phyloP scores from a whole-genome alignment of 2,113 vertebrate genomes.

The Melanerpes aurifrons region DNA sequence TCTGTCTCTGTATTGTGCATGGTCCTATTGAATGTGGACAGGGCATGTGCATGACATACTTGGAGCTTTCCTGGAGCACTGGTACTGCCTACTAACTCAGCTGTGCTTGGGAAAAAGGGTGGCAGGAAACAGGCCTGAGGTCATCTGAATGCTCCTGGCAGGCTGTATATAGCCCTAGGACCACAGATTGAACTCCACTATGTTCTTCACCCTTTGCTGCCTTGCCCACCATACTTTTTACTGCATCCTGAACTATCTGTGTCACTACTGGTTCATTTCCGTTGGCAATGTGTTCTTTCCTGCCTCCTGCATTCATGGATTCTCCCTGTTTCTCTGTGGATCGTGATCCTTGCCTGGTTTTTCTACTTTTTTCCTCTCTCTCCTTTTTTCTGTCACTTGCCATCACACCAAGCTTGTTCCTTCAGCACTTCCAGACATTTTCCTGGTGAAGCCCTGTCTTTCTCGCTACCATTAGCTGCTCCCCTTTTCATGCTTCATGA shows the following conservation, averaged over 20 bases:
- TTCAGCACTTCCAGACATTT: background rate
- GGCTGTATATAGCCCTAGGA: background rate
- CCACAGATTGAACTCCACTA: background rate
- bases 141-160: background rate
- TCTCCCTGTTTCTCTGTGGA: background rate
- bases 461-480: background rate
- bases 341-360: background rate
- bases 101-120: background rate
- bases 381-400: background rate
- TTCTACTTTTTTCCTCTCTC: background rate
- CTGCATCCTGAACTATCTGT: background rate
- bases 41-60: rapidly evolving
- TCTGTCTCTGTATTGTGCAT: background rate
- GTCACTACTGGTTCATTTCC: background rate
- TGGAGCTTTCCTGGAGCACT: background rate
- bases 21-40: background rate
- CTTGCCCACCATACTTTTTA: background rate
- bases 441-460: background rate
- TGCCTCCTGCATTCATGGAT: background rate
- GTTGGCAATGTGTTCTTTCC: background rate
- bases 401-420: background rate
- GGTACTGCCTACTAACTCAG: background rate
- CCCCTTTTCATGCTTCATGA: background rate
- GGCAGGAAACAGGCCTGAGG: background rate
- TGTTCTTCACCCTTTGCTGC: background rate